Evolutionary conservation across 1,140 invertebrate genomes (phyloP), one percentile per base, ranked within the genome.

Genomic region (Eueides isabella): DNA sequence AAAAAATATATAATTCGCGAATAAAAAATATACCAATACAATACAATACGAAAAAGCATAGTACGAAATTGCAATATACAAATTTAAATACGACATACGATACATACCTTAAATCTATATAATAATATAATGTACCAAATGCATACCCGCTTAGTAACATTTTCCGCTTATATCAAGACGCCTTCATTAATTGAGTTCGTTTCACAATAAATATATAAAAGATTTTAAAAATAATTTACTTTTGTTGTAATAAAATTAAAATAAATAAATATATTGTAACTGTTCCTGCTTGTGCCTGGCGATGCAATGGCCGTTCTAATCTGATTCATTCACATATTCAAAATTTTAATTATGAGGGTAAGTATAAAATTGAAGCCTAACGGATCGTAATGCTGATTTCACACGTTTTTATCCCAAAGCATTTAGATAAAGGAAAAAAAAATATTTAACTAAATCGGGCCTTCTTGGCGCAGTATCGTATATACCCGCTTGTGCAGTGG

Each of bases 121-220:
- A 19, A 61, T 6, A 67, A 66, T 41, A 70, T 16, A 38, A 38
- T 67, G 68, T 61, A 38, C 1, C 0, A 65, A 77, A 70, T 55
- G 76, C 88, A 85, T 79, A 90, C 88, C 87, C 84, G 19, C 80
- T 78, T 64, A 85, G 62, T 73, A 88, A 48, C 87, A 90, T 90
- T 76, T 77, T 80, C 76, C 38, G 62, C 55, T 74, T 74, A 41
- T 66, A 74, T 75, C 76, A 75, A 67, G 80, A 66, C 26, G 72
- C 73, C 28, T 72, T 80, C 76, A 85, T 82, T 62, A 82, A 82
- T 75, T 68, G 65, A 48, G 75, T 80, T 78, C 48, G 62, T 72
- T 80, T 73, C 33, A 75, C 64, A 71, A 75, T 80, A 78, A 75
- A 80, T 72, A 71, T 31, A 64, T 76, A 79, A 63, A 64, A 72